Base-by-base conservation (phyloP, 2,797 vertebrate genomes). In the Microctenopoma steveboyesi region DNA sequence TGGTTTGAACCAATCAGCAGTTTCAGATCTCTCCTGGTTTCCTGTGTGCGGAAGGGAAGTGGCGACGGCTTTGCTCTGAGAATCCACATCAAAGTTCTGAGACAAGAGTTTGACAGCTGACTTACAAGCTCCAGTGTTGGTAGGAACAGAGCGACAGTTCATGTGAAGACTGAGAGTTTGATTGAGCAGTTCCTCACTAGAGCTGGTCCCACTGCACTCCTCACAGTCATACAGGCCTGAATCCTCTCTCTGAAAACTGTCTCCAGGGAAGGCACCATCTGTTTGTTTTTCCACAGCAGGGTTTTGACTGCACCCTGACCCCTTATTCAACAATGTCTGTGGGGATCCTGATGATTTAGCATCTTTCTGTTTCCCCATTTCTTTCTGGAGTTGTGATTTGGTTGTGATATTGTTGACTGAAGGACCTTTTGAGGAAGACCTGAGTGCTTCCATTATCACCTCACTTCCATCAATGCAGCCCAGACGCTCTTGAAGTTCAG, bases 401-500 rank as follows among this genome's bases (percentile, higher is more conserved):
- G 86, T 92, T 46, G 86, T 62, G 27, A 85, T 62, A 28, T 83
- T 90, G 50, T 92, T 91, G 3, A 81, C 76, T 42, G 93, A 81
- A 64, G 93, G 76, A 67, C 93, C 93, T 78, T 95, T 95, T 18
- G 95, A 94, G 10, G 94, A 94, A 65, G 95, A 95, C 45, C 74
- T 92, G 49, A 91, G 89, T 0, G 91, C 87, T 77, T 96, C 95
- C n/a, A 82, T 63, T 1, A 72, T 80, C 49, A 83, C 16, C 70
- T 98, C 97, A 16, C 94, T 96, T 76, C 96, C 97, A 0, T 99
- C 96, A 0, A 99, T 99, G 79, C 97, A 98, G 62, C 96, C 98
- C 75, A 99, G 83, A 53, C 98, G 92, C 86, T 99, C 96, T 69
- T 99, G 98, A 60, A 99, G 95, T 87, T 99, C 97, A 0, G 98